phyloP scores from a whole-genome alignment of 64 coral and sea anemone genomes.

The Orbicella faveolata region DNA sequence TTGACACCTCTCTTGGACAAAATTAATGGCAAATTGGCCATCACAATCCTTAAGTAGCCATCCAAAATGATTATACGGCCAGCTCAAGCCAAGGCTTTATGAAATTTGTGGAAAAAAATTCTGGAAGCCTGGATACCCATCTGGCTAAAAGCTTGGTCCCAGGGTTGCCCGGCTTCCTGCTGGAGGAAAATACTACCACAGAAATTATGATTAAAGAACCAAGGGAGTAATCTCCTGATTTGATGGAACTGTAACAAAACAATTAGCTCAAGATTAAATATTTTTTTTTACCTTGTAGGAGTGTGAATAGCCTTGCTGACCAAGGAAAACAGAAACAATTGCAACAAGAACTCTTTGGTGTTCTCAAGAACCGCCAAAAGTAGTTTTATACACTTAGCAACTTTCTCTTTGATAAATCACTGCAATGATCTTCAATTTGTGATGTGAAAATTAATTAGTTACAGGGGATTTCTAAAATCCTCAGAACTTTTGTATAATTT shows the following conservation, averaged over 20 bases:
- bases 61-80: too few relatives aligned
- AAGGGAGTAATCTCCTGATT: too few relatives aligned
- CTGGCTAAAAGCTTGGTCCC: too few relatives aligned
- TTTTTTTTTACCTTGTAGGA: constrained; percentile 51
- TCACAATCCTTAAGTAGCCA: too few relatives aligned
- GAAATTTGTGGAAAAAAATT: too few relatives aligned
- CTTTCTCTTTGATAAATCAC: not conserved
- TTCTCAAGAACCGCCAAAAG: constrained; percentile 82
- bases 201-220: too few relatives aligned
- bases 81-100: too few relatives aligned
- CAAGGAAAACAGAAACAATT: constrained; percentile 81
- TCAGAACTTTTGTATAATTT: constrained; percentile 47
- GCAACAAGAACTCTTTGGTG: constrained; percentile 92
- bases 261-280: not conserved
- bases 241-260: not conserved
- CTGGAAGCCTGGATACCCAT: too few relatives aligned
- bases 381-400: constrained; percentile 19
- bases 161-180: too few relatives aligned
- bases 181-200: too few relatives aligned
- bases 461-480: constrained; percentile 9
- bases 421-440: constrained; percentile 16
- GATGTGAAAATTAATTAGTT: constrained; percentile 19
- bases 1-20: too few relatives aligned
- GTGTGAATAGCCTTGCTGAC: constrained; percentile 76
- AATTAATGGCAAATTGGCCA: too few relatives aligned